Evolutionary conservation across 1,140 invertebrate genomes (phyloP).

Genomic region (Drosophila tropicalis): DNA sequence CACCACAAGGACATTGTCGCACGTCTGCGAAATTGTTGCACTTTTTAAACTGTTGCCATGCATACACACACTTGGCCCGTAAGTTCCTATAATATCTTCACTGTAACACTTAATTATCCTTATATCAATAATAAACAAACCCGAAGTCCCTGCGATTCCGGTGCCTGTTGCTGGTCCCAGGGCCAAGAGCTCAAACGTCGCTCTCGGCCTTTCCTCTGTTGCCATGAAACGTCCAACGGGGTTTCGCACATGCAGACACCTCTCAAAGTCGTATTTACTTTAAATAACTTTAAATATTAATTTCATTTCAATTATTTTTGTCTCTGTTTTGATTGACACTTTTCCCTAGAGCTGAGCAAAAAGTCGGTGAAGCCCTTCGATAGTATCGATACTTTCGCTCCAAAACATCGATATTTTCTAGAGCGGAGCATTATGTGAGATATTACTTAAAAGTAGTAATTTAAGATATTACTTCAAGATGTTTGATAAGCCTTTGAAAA

Average conservation of each 20-base stretch:
- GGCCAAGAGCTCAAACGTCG: slow-evolving; percentile 1
- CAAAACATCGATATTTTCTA: too few relatives aligned
- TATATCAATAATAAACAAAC: neutral
- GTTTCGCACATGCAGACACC: neutral
- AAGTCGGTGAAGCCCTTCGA: neutral
- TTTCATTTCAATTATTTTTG: neutral
- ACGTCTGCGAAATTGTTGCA: too few relatives aligned
- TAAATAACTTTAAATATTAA: neutral
- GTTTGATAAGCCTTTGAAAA: too few relatives aligned
- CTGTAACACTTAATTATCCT: too few relatives aligned
- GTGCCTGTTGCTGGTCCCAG: neutral
- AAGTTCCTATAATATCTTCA: too few relatives aligned
- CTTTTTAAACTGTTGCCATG: too few relatives aligned
- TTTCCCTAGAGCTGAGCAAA: slow-evolving; percentile 1
- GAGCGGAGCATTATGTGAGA: too few relatives aligned
- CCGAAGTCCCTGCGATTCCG: neutral
- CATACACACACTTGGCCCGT: too few relatives aligned
- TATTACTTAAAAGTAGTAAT: too few relatives aligned
- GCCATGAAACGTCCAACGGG: slow-evolving; percentile 8
- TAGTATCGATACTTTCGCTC: neutral
- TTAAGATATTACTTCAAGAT: too few relatives aligned
- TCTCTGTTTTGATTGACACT: neutral
- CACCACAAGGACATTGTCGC: too few relatives aligned
- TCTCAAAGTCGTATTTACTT: neutral
- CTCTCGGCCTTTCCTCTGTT: slow-evolving; percentile 8